Conservation (phyloP, 2,888 invertebrate species). For the Therioaphis trifolii region DNA sequence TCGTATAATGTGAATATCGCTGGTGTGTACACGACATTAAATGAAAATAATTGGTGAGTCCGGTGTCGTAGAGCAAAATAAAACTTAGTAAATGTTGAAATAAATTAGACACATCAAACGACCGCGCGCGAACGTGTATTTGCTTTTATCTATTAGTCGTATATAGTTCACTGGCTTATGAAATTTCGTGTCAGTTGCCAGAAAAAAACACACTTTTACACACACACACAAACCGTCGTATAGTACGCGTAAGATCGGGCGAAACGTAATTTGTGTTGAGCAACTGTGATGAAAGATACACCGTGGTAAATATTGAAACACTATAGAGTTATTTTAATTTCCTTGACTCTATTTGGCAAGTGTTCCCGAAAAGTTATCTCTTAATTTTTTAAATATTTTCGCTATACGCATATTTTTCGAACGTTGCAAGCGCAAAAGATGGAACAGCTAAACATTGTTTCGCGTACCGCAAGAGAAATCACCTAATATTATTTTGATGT, state of each 20-base stretch:
- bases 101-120: slow-evolving; percentile 3
- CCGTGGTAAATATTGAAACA: too few species aligned
- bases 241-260: too few species aligned
- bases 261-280: neutral
- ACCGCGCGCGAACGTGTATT: neutral
- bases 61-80: neutral
- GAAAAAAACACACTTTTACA: neutral
- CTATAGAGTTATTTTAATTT: too few species aligned
- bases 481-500: too few species aligned
- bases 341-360: too few species aligned
- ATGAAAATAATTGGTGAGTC: neutral
- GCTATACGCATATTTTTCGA: too few species aligned
- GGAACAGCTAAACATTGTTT: too few species aligned
- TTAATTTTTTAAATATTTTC: too few species aligned
- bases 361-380: too few species aligned
- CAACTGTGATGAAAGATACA: neutral
- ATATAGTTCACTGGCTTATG: slow-evolving; percentile 1
- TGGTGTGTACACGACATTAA: neutral
- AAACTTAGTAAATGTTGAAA: neutral
- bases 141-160: slow-evolving; percentile 6
- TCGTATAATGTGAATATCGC: neutral
- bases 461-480: too few species aligned
- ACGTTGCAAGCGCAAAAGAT: too few species aligned
- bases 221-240: neutral
- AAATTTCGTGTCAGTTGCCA: neutral